Base-by-base conservation (phyloP, 1,140 invertebrate species). In the Aphelenchoides fujianensis region DNA sequence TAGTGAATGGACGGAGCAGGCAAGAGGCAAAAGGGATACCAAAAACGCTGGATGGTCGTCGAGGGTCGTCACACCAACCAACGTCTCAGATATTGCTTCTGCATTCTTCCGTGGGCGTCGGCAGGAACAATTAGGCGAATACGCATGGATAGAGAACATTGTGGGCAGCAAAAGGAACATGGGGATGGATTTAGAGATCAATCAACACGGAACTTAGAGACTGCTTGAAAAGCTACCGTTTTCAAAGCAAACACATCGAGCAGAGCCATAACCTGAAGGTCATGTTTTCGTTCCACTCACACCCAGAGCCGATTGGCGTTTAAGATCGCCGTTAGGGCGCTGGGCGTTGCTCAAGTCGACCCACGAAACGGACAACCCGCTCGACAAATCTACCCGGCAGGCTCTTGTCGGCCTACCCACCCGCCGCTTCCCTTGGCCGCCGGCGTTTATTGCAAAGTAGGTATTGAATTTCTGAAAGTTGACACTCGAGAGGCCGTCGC, bases 301-400 rank as follows among this genome's bases (percentile, higher is more conserved):
- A 48, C 41, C 41, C 41, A 48, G n/a, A n/a, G n/a, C 23, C 41
- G 41, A 48, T 48, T 48, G n/a, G n/a, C n/a, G n/a, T n/a, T n/a
- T n/a, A n/a, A n/a, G n/a, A n/a, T n/a, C n/a, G n/a, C n/a, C n/a
- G n/a, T n/a, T n/a, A n/a, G n/a, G n/a, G n/a, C n/a, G n/a, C n/a
- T n/a, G n/a, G n/a, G n/a, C n/a, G n/a, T n/a, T n/a, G n/a, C n/a
- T 48, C 23, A 48, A 48, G 41, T 48, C 41, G 12, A 12, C 41
- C 12, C 12, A 12, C 23, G 12, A 48, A 48, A 12, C 12, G 41
- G 23, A 48, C 41, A 48, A 48, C 41, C 41, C 41, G 23, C 41
- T 23, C 41, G 41, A 48, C 41, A 48, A 23, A 48, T 23, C 41
- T n/a, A n/a, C n/a, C n/a, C n/a, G n/a, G n/a, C n/a, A 16, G 23